Evolutionary conservation across 2,888 invertebrate genomes (phyloP), one percentile per base, ranked within the genome.

Genomic region (Ernsta delagoae): DNA sequence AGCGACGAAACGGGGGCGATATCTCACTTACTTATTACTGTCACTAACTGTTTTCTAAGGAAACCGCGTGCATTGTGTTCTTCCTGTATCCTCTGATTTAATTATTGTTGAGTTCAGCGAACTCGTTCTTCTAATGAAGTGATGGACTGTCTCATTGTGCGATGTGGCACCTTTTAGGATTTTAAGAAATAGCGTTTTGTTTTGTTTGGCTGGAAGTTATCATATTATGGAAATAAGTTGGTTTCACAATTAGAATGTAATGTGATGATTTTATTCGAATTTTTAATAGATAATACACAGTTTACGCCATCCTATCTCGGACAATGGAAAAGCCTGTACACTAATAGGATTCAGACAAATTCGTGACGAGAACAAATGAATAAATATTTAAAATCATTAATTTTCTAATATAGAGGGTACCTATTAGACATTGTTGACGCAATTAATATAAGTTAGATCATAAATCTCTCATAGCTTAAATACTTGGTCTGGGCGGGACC

Each of bases 1-100:
- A 66, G 39, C 74, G 66, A 6, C 50, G 60, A 66, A 73, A 59
- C 65, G 43, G 62, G 70, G 71, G 56, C 73, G 71, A 71, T 74
- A 72, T 72, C 73, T 75, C 73, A 70, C 69, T 70, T 72, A 71
- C 74, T 73, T 70, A 60, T 61, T 59, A 56, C 68, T 75, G 75
- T 75, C 76, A 75, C 74, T 70, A 77, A 75, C 72, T 67, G 61
- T 77, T 76, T 78, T 78, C 76, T 75, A 73, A 72, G 72, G 73
- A 77, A 76, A 68, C 56, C 60, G 53, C 70, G 62, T 74, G 75
- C 75, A 75, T 73, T 71, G 66, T 68, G 70, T 62, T 67, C 70
- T 74, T 74, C 71, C 71, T 70, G 70, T 59, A 65, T 53, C 53
- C 59, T 36, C 41, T n/a, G 57, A 59, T 57, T 65, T 59, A 59